Evolutionary conservation across 2,888 invertebrate species (phyloP).

Genomic region (Pollenia amentaria): DNA sequence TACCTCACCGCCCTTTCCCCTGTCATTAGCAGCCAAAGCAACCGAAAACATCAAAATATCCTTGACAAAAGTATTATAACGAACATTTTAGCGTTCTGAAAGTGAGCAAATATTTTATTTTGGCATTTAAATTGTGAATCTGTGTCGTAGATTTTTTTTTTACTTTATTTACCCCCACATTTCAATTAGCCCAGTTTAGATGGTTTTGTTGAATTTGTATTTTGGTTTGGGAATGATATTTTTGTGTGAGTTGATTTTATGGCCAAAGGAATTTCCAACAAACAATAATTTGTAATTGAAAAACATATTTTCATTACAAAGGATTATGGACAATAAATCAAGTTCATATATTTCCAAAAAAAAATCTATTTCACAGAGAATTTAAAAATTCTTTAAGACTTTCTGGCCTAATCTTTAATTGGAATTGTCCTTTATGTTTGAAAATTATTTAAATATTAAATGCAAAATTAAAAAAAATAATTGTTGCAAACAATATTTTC

Average conservation of each 20-base stretch:
- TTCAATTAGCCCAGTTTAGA: slow-evolving; percentile 47
- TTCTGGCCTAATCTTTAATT: neutral
- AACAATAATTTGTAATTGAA: slow-evolving; percentile 16
- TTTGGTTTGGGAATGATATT: neutral
- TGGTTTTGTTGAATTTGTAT: slow-evolving; percentile 35
- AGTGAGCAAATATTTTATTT: slow-evolving; percentile 48
- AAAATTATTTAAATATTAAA: neutral
- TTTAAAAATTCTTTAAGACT: neutral
- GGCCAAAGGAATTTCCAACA: slow-evolving; percentile 27
- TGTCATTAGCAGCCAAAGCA: slow-evolving; percentile 12
- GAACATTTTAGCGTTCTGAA: slow-evolving; percentile 11
- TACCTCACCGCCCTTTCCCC: neutral
- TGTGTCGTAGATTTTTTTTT: slow-evolving; percentile 54
- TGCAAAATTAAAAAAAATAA: neutral
- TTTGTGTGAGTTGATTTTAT: slow-evolving; percentile 26
- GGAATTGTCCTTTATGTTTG: too few relatives aligned
- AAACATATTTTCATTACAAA: neutral
- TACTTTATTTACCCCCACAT: slow-evolving; percentile 52
- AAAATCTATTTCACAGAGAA: neutral
- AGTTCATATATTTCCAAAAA: neutral
- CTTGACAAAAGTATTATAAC: slow-evolving; percentile 55
- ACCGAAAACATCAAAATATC: slow-evolving; percentile 41
- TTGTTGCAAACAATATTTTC: slow-evolving; percentile 24
- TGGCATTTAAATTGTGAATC: slow-evolving; percentile 66
- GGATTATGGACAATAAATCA: slow-evolving; percentile 3